phyloP scores from a whole-genome alignment of 2,888 invertebrate genomes.

The Drosophila picticornis region DNA sequence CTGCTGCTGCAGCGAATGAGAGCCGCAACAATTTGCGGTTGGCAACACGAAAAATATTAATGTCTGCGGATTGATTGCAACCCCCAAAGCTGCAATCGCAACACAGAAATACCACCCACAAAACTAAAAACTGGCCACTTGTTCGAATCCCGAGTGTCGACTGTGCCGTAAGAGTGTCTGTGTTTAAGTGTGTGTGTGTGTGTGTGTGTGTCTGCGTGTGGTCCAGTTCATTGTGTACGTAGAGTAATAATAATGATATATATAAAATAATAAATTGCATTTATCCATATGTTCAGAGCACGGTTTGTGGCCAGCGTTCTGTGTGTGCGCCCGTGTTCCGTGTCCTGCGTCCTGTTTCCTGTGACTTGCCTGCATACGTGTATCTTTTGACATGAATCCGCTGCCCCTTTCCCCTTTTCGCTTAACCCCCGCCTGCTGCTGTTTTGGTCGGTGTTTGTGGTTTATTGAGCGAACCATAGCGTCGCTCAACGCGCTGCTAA shows the following conservation, averaged over 20 bases:
- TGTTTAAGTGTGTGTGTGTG: background rate
- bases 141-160: slow-evolving; percentile 46
- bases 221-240: slow-evolving; percentile 44
- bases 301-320: slow-evolving; percentile 30
- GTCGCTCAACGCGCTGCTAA: slow-evolving; percentile 66
- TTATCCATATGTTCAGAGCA: slow-evolving; percentile 56
- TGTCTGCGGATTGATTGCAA: slow-evolving; percentile 79
- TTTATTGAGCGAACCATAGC: slow-evolving; percentile 63
- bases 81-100: background rate
- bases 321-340: slow-evolving; percentile 10
- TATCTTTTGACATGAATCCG: slow-evolving; percentile 47
- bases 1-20: slow-evolving; percentile 48
- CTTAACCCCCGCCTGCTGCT: background rate
- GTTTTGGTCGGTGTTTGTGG: slow-evolving; percentile 59
- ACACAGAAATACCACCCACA: slow-evolving; percentile 40
- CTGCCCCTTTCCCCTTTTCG: background rate
- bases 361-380: slow-evolving; percentile 44
- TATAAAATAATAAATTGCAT: slow-evolving; percentile 77
- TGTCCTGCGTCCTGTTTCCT: slow-evolving; percentile 38
- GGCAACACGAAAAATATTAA: slow-evolving; percentile 79
- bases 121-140: slow-evolving; percentile 68
- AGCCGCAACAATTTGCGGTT: slow-evolving; percentile 80
- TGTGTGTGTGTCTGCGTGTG: slow-evolving; percentile 32
- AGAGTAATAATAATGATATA: slow-evolving; percentile 66
- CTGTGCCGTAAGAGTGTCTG: background rate